These are phyloP conservation scores for Leptopterna dolabrata DNA, from an alignment of 2,888 invertebrate species.

Conservation along the genomic window DNA sequence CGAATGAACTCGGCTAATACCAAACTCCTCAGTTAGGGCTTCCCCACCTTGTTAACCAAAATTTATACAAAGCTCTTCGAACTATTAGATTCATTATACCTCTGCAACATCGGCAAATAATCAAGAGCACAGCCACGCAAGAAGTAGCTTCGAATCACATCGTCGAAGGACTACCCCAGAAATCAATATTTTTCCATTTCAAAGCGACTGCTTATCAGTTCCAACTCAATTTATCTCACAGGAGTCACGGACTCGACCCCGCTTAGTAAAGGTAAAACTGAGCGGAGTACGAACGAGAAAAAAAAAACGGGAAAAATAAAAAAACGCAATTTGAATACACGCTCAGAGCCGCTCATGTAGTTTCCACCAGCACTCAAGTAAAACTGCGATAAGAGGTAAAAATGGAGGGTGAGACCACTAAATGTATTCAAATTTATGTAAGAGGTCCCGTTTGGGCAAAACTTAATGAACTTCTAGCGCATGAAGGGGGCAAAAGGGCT, in stretches of 20 bases:
- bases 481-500: constrained; percentile 10
- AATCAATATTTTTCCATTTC: background rate
- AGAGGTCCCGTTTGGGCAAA: constrained; percentile 48
- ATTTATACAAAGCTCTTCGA: too few relatives aligned
- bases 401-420: background rate
- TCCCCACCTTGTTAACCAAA: too few relatives aligned
- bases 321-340: background rate
- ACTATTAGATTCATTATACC: too few relatives aligned
- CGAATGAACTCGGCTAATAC: too few relatives aligned
- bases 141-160: too few relatives aligned
- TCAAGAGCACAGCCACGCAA: too few relatives aligned
- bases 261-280: background rate
- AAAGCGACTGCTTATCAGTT: background rate
- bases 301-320: background rate
- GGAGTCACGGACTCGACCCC: background rate
- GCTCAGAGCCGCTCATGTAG: background rate
- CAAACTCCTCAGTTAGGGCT: too few relatives aligned
- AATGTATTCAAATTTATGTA: constrained; percentile 54
- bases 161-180: background rate
- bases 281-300: background rate
- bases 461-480: constrained; percentile 50
- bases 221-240: background rate
- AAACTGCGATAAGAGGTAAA: background rate
- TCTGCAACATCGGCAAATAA: too few relatives aligned
- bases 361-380: background rate